phyloP scores from a whole-genome alignment of 2,888 invertebrate genomes.

The Achlya flavicornis region DNA sequence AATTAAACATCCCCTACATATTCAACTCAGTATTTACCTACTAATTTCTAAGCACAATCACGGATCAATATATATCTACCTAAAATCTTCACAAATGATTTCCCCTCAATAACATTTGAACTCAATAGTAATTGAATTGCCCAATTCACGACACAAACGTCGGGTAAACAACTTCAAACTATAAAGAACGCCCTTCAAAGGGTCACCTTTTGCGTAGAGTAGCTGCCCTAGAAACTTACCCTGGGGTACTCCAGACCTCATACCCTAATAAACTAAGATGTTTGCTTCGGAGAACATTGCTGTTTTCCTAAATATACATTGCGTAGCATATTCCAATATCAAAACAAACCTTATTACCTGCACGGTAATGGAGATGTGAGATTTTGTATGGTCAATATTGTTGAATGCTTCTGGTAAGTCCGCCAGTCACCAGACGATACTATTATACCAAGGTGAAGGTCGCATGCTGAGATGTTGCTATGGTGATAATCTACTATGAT shows the following conservation, averaged over 20 bases:
- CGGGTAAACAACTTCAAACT: slow-evolving; percentile 58
- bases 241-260: slow-evolving; percentile 46
- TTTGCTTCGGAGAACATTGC: slow-evolving; percentile 14
- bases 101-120: slow-evolving; percentile 33
- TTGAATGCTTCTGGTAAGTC: slow-evolving; percentile 42
- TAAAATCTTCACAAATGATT: slow-evolving; percentile 24
- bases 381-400: slow-evolving; percentile 19
- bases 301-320: slow-evolving; percentile 36
- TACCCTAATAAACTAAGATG: slow-evolving; percentile 20
- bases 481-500: slow-evolving; percentile 51
- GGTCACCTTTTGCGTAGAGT: slow-evolving; percentile 60
- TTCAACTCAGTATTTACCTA: not conserved
- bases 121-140: slow-evolving; percentile 61
- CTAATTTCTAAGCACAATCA: slow-evolving; percentile 17
- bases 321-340: slow-evolving; percentile 19
- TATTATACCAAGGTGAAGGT: slow-evolving; percentile 69
- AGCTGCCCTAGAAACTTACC: slow-evolving; percentile 54
- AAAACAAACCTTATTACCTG: not conserved
- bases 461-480: slow-evolving; percentile 53
- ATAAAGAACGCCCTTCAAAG: slow-evolving; percentile 66
- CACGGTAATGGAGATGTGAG: slow-evolving; percentile 31
- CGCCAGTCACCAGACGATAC: slow-evolving; percentile 48
- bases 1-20: not conserved
- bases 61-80: slow-evolving; percentile 23
- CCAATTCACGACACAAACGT: slow-evolving; percentile 49